Conservation (phyloP, 2,888 invertebrate genomes). For the Arenicola marina region DNA sequence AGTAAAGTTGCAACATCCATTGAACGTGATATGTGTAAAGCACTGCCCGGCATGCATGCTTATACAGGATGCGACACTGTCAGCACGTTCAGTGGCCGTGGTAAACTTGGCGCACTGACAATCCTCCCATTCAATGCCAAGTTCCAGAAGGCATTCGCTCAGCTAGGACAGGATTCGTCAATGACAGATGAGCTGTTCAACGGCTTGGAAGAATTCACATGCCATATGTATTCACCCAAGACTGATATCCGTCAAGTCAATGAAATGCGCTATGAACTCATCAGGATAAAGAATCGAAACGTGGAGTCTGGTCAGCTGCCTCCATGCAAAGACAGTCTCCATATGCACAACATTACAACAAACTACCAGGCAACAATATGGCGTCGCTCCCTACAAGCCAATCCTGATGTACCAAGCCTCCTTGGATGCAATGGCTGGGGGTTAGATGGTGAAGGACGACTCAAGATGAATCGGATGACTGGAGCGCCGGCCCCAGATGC, state of each 20-base stretch:
- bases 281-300: constrained; percentile 18
- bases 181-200: neutral
- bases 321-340: constrained; percentile 17
- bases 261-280: constrained; percentile 22
- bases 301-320: constrained; percentile 21
- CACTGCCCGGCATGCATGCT: constrained; percentile 27
- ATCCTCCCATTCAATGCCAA: neutral
- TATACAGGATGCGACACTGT: constrained; percentile 31
- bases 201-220: constrained; percentile 2
- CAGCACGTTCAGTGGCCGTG: constrained; percentile 25
- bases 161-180: neutral
- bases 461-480: neutral
- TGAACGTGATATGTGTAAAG: constrained; percentile 17
- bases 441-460: neutral
- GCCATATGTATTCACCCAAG: neutral
- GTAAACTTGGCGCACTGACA: constrained; percentile 24
- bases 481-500: constrained; percentile 14
- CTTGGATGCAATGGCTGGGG: neutral
- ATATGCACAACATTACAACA: constrained; percentile 11
- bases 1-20: constrained; percentile 15
- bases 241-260: constrained; percentile 14
- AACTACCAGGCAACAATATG: constrained; percentile 28
- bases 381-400: constrained; percentile 14
- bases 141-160: neutral
- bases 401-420: constrained; percentile 18